Conservation (phyloP, 2,113 vertebrate genomes). For the Phylloscopus trochiloides region DNA sequence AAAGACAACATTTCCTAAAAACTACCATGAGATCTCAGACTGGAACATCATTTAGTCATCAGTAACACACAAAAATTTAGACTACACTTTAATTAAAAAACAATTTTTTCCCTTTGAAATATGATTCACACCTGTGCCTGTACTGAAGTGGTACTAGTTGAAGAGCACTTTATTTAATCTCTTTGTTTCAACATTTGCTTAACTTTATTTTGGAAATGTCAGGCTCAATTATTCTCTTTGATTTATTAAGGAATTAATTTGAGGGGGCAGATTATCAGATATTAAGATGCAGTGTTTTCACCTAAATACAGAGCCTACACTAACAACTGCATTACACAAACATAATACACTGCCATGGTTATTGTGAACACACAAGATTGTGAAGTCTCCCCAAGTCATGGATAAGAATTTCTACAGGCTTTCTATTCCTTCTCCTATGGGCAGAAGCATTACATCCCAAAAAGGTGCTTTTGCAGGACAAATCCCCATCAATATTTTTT, state of each 20-base stretch:
- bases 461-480: background rate
- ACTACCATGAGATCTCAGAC: background rate
- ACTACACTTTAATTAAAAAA: background rate
- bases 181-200: background rate
- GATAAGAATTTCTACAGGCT: background rate
- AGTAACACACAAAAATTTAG: background rate
- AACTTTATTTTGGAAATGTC: background rate
- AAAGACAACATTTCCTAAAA: background rate
- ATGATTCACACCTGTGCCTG: background rate
- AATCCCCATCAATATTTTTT: background rate
- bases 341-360: rapidly evolving
- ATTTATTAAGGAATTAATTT: background rate
- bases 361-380: background rate
- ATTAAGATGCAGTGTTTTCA: background rate
- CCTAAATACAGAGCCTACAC: background rate
- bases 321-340: background rate
- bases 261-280: background rate
- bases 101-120: background rate
- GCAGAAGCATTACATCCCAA: background rate
- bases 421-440: background rate
- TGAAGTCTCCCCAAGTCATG: background rate
- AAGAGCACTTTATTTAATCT: background rate
- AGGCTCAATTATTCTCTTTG: background rate
- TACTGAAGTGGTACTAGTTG: background rate
- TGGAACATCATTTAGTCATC: background rate